Evolutionary conservation across 2,113 vertebrate genomes (phyloP), one percentile per base, ranked within the genome.

Genomic region (Hystrix cristata): DNA sequence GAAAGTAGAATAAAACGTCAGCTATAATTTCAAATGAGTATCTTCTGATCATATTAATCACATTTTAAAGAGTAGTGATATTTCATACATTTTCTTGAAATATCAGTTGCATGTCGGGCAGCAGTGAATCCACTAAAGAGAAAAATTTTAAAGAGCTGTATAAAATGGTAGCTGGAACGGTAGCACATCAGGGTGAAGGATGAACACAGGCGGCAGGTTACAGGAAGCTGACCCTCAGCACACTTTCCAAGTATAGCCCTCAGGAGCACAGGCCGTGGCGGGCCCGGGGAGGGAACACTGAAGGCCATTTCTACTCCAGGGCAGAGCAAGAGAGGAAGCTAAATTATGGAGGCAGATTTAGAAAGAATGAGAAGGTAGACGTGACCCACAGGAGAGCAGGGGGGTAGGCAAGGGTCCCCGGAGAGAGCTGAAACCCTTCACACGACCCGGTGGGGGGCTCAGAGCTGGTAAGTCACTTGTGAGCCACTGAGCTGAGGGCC

Each of bases 181-280:
- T 5, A 8, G 71, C 12, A 4, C 38, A 0, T 4, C 51, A 46
- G 23, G 38, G 48, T 13, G 48, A 82, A 5, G 55, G 55, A n/a
- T 2, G 14, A 38, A 60, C 43, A 5, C 2, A 16, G 10, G 0
- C 3, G 11, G 6, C 25, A 53, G 38, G 31, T 29, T 0, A 23
- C 0, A 0, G 51, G 21, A 10, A 43, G 25, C 15, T 13, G 25
- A 15, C 19, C 43, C 19, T 43, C 57, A 15, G 21, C n/a, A 9
- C 79, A 83, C 14, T 15, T 55, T 29, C 7, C 87, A 71, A 19
- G 65, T 15, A 16, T 0, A 31, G 14, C 51, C 60, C 74, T 62
- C 21, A 12, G 19, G 11, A 27, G 48, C 5, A 59, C 21, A 9
- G 10, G 12, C 27, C 38, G 27, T 1, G 29, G 48, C 4, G 23